Conservation (phyloP, 2,113 vertebrate species). For the Hiodon tergisus region DNA sequence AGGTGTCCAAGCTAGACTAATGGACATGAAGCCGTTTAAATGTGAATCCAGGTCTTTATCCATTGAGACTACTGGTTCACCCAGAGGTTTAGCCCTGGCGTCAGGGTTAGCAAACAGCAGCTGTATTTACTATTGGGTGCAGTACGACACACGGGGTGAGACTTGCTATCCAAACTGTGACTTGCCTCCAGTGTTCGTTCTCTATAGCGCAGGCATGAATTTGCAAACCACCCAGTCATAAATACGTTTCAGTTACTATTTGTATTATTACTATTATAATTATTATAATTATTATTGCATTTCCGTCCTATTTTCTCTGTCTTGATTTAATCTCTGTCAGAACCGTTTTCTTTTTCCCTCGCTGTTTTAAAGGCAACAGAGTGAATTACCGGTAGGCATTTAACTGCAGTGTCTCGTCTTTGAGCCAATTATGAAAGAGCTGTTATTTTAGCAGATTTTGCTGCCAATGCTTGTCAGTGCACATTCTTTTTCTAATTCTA, state of each 20-base stretch:
- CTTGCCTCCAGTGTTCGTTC: no score
- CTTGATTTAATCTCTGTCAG: neutral
- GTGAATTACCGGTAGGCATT: no score
- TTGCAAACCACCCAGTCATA: no score
- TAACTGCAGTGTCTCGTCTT: neutral
- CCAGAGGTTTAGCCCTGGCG: no score
- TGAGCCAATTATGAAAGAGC: constrained; percentile 16
- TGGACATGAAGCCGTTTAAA: no score
- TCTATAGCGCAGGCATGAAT: no score
- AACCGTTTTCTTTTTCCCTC: neutral
- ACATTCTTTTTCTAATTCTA: constrained; percentile 31
- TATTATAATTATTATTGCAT: neutral
- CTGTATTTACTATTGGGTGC: neutral
- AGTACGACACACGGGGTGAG: neutral
- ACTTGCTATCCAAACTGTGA: neutral
- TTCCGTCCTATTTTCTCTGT: neutral
- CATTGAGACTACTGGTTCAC: neutral
- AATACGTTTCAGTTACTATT: no score
- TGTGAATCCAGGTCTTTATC: no score
- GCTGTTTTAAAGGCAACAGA: no score
- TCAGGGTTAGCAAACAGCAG: neutral
- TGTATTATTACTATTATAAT: neutral
- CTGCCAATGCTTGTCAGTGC: constrained; percentile 26
- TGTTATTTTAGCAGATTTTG: constrained; percentile 19
- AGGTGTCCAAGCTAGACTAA: no score